phyloP scores from a whole-genome alignment of 2,113 vertebrate genomes.

The Oceanodroma tethys region DNA sequence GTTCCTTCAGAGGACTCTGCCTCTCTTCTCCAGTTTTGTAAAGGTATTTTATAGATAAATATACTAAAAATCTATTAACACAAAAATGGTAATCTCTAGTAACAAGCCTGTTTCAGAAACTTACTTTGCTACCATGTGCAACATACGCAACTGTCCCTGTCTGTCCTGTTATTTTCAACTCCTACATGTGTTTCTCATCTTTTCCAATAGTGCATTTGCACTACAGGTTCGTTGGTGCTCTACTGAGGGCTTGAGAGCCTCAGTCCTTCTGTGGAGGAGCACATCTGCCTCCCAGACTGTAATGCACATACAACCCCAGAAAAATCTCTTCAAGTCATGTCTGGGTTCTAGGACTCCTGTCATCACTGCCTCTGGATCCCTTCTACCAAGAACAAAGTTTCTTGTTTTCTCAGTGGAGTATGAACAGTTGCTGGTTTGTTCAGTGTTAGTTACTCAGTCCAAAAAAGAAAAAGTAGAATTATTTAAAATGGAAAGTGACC shows the following conservation, averaged over 20 bases:
- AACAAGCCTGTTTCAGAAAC: background rate
- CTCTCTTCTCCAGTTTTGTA: background rate
- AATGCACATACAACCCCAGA: background rate
- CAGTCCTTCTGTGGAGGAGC: background rate
- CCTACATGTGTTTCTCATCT: background rate
- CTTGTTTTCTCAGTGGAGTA: background rate
- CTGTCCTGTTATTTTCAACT: background rate
- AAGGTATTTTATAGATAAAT: background rate
- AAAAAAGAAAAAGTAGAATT: background rate
- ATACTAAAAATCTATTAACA: background rate
- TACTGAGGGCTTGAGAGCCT: background rate
- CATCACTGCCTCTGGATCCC: background rate
- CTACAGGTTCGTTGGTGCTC: background rate
- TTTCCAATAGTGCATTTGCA: background rate
- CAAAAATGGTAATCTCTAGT: background rate
- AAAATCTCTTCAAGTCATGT: background rate
- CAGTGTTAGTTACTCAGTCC: background rate
- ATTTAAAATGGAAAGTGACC: slow-evolving; percentile 48
- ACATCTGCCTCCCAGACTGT: background rate
- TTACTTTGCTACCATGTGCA: background rate
- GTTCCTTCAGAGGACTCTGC: background rate
- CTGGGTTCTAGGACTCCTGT: background rate
- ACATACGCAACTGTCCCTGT: background rate
- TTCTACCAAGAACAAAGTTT: background rate
- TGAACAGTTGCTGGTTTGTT: slow-evolving; percentile 25